Percentiles rank a stretch among this genome's conserved stretches.
phyloP scores from a whole-genome alignment of 2,113 vertebrate genomes.

The Brachyhypopomus gauderio region DNA sequence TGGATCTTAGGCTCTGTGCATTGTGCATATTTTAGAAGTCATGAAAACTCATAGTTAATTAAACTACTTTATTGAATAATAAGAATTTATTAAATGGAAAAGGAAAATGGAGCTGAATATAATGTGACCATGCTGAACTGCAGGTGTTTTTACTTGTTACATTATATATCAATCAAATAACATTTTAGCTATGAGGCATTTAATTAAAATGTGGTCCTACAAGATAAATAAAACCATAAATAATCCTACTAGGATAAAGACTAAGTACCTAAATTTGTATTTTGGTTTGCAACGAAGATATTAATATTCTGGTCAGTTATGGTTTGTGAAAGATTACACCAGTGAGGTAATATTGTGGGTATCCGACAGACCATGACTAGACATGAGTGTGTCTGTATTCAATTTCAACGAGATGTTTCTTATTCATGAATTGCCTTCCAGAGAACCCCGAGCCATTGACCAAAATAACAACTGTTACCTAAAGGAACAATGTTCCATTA shows the following conservation, averaged over 20 bases:
- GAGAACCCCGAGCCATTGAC: slow-evolving; percentile 40
- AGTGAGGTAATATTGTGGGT: slow-evolving; percentile 48
- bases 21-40: too few relatives aligned
- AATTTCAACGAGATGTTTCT: slow-evolving; percentile 45
- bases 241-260: background rate
- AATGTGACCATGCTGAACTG: too few relatives aligned
- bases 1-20: too few relatives aligned
- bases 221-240: background rate
- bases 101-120: too few relatives aligned
- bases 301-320: slow-evolving; percentile 18
- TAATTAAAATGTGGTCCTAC: background rate
- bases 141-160: too few relatives aligned
- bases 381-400: slow-evolving; percentile 46
- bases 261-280: slow-evolving; percentile 10
- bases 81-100: too few relatives aligned
- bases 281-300: slow-evolving; percentile 8
- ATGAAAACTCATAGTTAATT: too few relatives aligned
- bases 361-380: slow-evolving; percentile 43
- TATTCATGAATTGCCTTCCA: slow-evolving; percentile 37
- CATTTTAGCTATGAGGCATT: background rate
- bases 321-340: slow-evolving; percentile 42
- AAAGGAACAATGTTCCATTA: slow-evolving; percentile 45
- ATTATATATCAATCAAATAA: too few relatives aligned
- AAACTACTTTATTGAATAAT: too few relatives aligned
- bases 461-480: slow-evolving; percentile 50